Percentiles rank a stretch among this genome's conserved stretches.
Conservation (phyloP, 2,113 vertebrate species). For the Otus sunia region DNA sequence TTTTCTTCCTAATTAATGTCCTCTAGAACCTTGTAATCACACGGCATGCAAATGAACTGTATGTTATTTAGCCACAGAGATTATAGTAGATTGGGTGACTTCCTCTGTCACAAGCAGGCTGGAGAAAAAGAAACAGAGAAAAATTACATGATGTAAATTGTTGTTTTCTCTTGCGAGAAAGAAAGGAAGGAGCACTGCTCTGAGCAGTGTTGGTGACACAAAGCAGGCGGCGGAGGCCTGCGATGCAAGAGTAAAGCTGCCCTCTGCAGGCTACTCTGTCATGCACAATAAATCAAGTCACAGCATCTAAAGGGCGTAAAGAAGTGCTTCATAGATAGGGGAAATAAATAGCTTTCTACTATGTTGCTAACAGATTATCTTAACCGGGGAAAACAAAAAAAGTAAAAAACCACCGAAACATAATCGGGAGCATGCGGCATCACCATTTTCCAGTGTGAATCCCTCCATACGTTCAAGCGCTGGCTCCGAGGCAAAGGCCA, state of each 20-base stretch:
- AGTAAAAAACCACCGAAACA: background rate
- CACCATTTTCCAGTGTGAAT: background rate
- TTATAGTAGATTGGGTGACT: background rate
- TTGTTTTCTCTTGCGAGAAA: background rate
- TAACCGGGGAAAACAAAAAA: background rate
- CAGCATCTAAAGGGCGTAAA: background rate
- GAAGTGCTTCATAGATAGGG: accelerated
- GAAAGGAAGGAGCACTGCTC: background rate
- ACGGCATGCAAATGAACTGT: background rate
- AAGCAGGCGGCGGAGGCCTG: background rate
- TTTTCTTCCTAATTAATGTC: conserved; percentile 46
- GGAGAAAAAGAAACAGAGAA: background rate
- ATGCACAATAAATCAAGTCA: background rate
- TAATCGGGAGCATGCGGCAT: background rate
- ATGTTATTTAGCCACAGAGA: background rate
- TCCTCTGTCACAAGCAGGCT: background rate
- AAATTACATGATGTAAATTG: background rate
- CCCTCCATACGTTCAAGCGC: accelerated
- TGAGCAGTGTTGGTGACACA: background rate
- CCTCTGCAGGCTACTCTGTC: conserved; percentile 62
- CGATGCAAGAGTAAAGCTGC: conserved; percentile 31
- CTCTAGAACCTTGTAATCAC: conserved; percentile 53
- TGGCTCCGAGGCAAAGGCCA: background rate
- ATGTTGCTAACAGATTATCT: too few species aligned
- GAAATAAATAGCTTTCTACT: background rate